These are phyloP conservation scores for Okamejei kenojei DNA, from an alignment of 2,797 vertebrate genomes.

Conservation along the genomic window DNA sequence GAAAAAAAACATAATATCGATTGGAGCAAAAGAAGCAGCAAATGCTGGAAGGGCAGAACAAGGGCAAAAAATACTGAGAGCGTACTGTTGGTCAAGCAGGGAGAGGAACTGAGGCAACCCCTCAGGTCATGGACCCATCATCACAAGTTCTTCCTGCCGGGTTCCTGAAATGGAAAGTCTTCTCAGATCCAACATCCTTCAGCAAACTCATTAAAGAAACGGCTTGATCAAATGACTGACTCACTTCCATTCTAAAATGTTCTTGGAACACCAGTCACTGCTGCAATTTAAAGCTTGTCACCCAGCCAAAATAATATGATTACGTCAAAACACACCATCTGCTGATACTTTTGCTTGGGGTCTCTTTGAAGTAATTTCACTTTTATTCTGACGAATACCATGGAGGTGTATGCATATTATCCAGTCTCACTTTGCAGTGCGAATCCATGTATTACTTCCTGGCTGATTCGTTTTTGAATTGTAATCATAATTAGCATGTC, in stretches of 20 bases:
- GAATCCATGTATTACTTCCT: neutral
- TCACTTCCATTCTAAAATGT: conserved; percentile 3
- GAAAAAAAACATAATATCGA: no score
- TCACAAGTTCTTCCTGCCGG: neutral
- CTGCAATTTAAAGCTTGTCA: conserved; percentile 12
- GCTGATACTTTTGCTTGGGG: neutral
- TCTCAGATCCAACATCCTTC: neutral
- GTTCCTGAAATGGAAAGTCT: neutral
- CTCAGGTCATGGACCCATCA: no score
- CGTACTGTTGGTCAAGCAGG: no score
- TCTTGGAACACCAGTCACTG: neutral
- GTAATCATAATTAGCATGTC: neutral
- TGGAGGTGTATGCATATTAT: neutral
- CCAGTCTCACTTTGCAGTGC: neutral
- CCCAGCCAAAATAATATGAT: neutral
- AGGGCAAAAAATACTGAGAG: no score
- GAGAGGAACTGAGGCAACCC: no score
- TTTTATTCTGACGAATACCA: neutral
- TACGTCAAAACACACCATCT: neutral
- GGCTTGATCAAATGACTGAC: conserved; percentile 12
- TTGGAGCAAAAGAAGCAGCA: no score
- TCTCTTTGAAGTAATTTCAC: conserved; percentile 20
- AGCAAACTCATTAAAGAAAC: neutral
- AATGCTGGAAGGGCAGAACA: no score
- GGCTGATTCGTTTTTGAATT: neutral